Conservation (phyloP, 1,140 invertebrate genomes). For the Drosophila tristis region DNA sequence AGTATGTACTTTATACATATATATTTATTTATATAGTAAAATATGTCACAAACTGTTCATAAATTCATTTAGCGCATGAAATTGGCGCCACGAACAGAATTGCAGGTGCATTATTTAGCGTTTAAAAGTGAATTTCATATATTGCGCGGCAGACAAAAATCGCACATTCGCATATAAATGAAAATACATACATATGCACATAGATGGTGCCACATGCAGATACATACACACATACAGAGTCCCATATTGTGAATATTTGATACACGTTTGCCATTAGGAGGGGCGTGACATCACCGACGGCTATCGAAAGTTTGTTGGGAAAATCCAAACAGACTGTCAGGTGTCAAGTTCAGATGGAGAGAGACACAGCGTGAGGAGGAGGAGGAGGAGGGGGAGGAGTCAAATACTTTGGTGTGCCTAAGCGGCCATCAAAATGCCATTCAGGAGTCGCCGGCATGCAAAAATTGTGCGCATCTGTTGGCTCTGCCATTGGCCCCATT, state of each 20-base stretch:
- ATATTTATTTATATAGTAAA: conserved; percentile 24
- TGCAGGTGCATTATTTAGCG: conserved; percentile 59
- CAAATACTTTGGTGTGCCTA: conserved; percentile 25
- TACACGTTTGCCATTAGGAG: conserved; percentile 54
- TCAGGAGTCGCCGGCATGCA: conserved; percentile 6
- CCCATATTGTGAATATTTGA: conserved; percentile 36
- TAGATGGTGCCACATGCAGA: neutral
- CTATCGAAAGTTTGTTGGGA: conserved; percentile 32
- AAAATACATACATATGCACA: neutral
- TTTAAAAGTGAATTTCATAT: conserved; percentile 60
- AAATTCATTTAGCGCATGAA: conserved; percentile 63
- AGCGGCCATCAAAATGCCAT: conserved; percentile 48
- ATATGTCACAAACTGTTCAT: conserved; percentile 67
- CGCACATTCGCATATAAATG: neutral
- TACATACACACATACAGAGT: too few relatives aligned
- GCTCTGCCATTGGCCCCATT: conserved; percentile 29
- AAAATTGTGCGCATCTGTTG: conserved; percentile 37
- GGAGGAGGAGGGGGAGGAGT: neutral
- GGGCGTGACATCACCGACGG: conserved; percentile 48
- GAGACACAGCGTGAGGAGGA: too few relatives aligned
- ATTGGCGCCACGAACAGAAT: conserved; percentile 51
- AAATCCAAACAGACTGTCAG: conserved; percentile 21
- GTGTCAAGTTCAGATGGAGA: conserved; percentile 50
- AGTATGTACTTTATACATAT: neutral
- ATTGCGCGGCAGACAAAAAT: conserved; percentile 41